These are phyloP conservation scores for Sussaba pulchella DNA, from an alignment of 2,888 invertebrate species.

Conservation along the genomic window DNA sequence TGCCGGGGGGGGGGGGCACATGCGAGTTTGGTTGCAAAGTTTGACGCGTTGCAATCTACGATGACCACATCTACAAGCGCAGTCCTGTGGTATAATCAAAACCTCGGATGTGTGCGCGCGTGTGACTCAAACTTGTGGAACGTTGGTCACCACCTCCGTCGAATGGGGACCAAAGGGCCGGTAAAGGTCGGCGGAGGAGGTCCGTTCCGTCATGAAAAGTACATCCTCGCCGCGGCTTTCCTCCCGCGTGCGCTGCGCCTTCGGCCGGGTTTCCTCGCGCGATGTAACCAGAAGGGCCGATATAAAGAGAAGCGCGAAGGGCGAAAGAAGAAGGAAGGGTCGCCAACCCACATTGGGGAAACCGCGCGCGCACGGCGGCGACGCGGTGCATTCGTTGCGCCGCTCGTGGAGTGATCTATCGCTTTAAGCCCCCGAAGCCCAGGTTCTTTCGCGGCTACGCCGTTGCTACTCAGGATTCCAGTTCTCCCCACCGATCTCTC, in stretches of 20 bases:
- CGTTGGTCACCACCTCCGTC: slow-evolving; percentile 37
- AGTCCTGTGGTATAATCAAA: slow-evolving; percentile 24
- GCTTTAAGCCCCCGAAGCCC: slow-evolving; percentile 82
- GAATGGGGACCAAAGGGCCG: slow-evolving; percentile 12
- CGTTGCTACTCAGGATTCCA: slow-evolving; percentile 84
- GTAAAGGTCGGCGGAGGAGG: background rate
- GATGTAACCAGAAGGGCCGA: slow-evolving; percentile 12
- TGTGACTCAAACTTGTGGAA: slow-evolving; percentile 52
- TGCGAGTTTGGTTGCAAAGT: slow-evolving; percentile 1
- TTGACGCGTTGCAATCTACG: slow-evolving; percentile 1
- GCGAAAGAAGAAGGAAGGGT: slow-evolving; percentile 22
- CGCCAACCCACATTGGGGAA: slow-evolving; percentile 51
- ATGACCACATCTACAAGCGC: slow-evolving; percentile 19
- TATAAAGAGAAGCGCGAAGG: slow-evolving; percentile 11
- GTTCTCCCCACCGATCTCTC: slow-evolving; percentile 78
- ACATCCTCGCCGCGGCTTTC: slow-evolving; percentile 32
- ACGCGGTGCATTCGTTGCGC: slow-evolving; percentile 39
- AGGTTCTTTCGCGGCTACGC: slow-evolving; percentile 83
- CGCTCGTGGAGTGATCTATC: slow-evolving; percentile 80
- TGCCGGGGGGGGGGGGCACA: no score
- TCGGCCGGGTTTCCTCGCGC: slow-evolving; percentile 18
- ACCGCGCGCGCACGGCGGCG: slow-evolving; percentile 33
- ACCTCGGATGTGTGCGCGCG: no score
- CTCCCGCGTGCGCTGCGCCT: slow-evolving; percentile 21
- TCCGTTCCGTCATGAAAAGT: slow-evolving; percentile 42